Base-by-base conservation (phyloP, 2,888 invertebrate species). In the Brenthis ino region DNA sequence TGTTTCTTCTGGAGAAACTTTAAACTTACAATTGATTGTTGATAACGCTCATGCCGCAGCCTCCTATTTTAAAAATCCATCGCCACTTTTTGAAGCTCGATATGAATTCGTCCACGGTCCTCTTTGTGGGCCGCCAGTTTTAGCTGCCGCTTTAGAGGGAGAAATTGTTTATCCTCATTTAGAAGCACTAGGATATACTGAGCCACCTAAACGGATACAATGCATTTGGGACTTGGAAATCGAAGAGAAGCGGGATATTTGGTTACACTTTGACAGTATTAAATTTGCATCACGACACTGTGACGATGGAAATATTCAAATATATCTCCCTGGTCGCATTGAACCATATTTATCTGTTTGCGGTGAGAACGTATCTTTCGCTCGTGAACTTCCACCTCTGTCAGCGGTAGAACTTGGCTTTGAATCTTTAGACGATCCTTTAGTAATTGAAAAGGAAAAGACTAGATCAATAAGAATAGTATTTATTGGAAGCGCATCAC, bases 71-170 rank as follows among this genome's bases (percentile, higher is more conserved):
- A 98, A 98, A 84, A 96, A 97, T 79, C 94, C 96, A 3, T 94
- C 95, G 50, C 96, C 98, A 0, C 92, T 98, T 5, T 98, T 98
- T 81, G 96, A 97, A 85, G 98, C 98, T 0, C 94, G 95, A 6
- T 98, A 97, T 82, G 97, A 97, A 82, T 98, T 98, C 80, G 97
- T 97, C 1, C 98, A 98, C 77, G 97, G 97, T 1, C 97, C 97
- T 0, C 89, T 97, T 0, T 98, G 98, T 81, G 98, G 98, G 0
- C 97, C 97, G 0, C 95, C 97, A 0, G 94, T 96, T 4, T 87
- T 97, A 58, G 95, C 96, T 8, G 96, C 97, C 0, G 95, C 95
- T 0, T 95, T 96, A 1, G 97, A 97, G 78, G 97, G 97, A 0
- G 97, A 97, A 85, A 95, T 97, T n/a, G 96, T 96, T 43, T 97